Evolutionary conservation across 2,113 vertebrate species (phyloP).

Genomic region (Balaenoptera acutorostrata): DNA sequence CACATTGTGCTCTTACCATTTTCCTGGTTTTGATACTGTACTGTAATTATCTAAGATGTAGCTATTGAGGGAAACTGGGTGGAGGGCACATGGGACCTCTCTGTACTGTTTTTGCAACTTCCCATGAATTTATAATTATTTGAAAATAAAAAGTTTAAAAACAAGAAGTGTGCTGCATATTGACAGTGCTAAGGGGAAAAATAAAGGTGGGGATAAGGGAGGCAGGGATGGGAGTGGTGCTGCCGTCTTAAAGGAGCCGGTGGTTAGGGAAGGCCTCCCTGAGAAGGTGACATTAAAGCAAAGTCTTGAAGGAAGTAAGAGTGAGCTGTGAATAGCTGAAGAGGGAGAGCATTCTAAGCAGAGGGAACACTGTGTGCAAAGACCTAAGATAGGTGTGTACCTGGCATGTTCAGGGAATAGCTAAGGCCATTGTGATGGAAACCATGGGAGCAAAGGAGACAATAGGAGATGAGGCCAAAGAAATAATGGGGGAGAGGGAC

Average conservation of each 20-base stretch:
- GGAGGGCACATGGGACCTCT: background rate
- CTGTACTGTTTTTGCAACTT: background rate
- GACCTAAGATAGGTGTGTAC: background rate
- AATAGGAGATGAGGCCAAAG: background rate
- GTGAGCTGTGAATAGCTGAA: background rate
- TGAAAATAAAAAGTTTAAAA: slow-evolving; percentile 7
- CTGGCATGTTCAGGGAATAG: background rate
- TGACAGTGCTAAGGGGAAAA: background rate
- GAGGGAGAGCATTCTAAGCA: background rate
- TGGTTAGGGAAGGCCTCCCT: background rate
- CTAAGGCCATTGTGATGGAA: background rate
- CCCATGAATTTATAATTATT: background rate
- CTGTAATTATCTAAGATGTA: background rate
- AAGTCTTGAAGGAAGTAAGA: background rate
- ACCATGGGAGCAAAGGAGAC: background rate
- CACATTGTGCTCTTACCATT: background rate
- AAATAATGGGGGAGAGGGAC: fast-evolving
- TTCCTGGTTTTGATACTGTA: background rate
- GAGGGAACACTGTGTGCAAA: background rate
- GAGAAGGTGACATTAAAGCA: background rate
- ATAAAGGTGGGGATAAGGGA: background rate
- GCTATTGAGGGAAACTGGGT: background rate
- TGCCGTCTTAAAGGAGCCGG: background rate
- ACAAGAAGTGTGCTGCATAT: background rate
- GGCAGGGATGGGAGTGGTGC: background rate